These are phyloP conservation scores for Laupala kohalensis DNA, from an alignment of 1,140 invertebrate genomes.

Conservation along the genomic window DNA sequence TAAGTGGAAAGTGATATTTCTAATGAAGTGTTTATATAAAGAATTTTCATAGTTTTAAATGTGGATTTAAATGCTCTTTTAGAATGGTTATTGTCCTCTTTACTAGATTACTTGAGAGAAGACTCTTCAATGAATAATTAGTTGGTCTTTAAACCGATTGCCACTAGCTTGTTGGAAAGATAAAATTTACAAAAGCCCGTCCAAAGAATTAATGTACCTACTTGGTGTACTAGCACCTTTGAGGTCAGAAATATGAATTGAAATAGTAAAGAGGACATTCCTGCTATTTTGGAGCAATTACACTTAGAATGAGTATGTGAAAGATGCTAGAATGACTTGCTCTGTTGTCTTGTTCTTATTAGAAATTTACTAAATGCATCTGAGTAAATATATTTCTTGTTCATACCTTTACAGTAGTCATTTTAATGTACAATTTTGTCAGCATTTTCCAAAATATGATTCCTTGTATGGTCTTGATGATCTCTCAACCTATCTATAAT, in stretches of 20 bases:
- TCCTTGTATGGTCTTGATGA: too few relatives aligned
- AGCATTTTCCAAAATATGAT: neutral
- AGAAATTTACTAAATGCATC: neutral
- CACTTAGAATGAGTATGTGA: neutral
- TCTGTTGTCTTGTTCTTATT: neutral
- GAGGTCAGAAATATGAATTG: neutral
- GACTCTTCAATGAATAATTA: neutral
- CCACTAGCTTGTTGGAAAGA: neutral
- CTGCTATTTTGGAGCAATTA: neutral
- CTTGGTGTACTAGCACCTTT: neutral
- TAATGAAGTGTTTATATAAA: neutral
- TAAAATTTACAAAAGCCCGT: neutral
- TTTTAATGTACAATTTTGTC: neutral
- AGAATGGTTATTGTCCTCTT: neutral
- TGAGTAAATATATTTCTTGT: neutral
- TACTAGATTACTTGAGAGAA: neutral
- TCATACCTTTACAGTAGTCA: neutral
- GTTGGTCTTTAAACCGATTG: neutral
- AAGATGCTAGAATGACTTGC: neutral
- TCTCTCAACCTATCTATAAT: too few relatives aligned
- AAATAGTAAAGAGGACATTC: neutral
- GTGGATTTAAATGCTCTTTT: neutral
- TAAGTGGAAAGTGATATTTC: neutral
- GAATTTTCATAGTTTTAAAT: neutral
- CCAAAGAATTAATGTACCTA: neutral